Conservation (phyloP, 2,113 vertebrate genomes). For the Australoheros scitulus region DNA sequence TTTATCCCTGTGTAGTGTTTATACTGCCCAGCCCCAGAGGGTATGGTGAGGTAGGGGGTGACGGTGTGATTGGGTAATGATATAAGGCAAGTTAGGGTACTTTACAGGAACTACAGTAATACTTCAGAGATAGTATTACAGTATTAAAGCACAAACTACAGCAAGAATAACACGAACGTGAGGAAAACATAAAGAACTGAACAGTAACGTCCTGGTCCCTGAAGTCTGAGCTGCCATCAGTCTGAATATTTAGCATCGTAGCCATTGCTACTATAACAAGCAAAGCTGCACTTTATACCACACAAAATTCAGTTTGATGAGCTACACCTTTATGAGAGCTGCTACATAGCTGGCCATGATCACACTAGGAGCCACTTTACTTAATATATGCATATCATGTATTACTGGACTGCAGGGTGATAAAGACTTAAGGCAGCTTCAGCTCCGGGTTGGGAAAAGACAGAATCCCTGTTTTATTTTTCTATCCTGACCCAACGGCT, state of each 20-base stretch:
- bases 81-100: slow-evolving; percentile 34
- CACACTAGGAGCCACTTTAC: not conserved
- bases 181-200: not conserved
- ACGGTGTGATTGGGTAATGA: not conserved
- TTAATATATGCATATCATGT: not conserved
- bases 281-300: slow-evolving; percentile 14
- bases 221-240: not conserved
- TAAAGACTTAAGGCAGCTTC: not conserved
- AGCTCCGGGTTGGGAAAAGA: not conserved
- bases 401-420: not conserved
- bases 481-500: fast-evolving
- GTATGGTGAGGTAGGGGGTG: slow-evolving; percentile 50
- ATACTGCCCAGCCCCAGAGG: not conserved
- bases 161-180: not conserved
- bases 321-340: slow-evolving; percentile 22
- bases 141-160: not conserved
- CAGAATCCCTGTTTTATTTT: fast-evolving
- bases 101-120: not conserved
- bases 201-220: not conserved
- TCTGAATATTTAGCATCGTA: not conserved
- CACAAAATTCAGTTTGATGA: not conserved
- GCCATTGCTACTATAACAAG: not conserved
- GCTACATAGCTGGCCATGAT: slow-evolving; percentile 20
- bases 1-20: not conserved
- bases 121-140: not conserved